Conservation (phyloP, 2,113 vertebrate genomes). For the Rhynchomys soricoides region DNA sequence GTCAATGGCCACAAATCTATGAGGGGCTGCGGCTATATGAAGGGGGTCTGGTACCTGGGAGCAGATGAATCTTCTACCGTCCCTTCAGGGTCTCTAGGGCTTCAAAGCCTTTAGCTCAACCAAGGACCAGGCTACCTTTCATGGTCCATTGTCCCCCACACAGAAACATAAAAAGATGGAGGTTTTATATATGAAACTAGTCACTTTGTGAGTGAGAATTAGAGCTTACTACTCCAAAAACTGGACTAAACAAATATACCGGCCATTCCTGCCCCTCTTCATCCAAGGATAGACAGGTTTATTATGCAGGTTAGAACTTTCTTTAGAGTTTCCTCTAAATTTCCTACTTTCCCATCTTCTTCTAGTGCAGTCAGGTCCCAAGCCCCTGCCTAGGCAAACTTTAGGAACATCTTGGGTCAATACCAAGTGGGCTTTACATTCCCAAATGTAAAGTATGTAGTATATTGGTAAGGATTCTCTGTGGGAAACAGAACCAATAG, state of each 20-base stretch:
- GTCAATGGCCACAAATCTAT: too few species aligned
- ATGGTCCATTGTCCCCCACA: background rate
- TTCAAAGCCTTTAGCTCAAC: too few species aligned
- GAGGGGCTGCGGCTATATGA: too few species aligned
- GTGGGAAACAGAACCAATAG: background rate
- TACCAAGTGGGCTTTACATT: background rate
- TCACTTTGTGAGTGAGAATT: background rate
- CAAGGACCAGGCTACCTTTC: too few species aligned
- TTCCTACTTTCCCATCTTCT: background rate
- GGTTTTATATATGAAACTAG: background rate
- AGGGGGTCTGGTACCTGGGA: too few species aligned
- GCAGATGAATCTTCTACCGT: too few species aligned
- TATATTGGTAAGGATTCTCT: background rate
- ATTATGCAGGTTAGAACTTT: background rate
- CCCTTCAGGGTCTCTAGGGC: too few species aligned
- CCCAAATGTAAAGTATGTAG: background rate
- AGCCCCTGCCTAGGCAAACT: background rate
- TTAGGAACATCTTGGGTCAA: background rate
- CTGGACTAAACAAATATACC: background rate
- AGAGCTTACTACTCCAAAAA: background rate
- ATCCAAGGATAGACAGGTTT: background rate
- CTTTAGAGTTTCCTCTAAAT: background rate
- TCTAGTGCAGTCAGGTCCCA: background rate
- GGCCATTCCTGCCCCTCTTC: too few species aligned
- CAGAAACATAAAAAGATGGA: background rate